Evolutionary conservation across 2,797 vertebrate species (phyloP).

Genomic region (Chiroxiphia lanceolata): DNA sequence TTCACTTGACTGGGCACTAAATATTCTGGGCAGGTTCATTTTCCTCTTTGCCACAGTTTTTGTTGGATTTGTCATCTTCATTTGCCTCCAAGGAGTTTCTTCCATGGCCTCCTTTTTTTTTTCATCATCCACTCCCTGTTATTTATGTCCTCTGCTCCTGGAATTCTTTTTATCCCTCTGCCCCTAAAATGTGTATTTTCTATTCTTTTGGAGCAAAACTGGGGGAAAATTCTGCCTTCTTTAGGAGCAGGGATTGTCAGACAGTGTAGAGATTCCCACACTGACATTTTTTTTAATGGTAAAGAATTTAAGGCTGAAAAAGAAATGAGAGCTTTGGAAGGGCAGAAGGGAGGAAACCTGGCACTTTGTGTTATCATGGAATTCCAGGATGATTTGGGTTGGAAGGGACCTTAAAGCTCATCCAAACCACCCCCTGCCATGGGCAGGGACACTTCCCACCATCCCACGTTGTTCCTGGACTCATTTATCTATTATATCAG

Average conservation of each 20-base stretch:
- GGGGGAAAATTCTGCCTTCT: background rate
- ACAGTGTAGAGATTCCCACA: background rate
- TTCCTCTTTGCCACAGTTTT: background rate
- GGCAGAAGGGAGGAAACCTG: background rate
- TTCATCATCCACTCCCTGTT: background rate
- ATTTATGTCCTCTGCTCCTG: background rate
- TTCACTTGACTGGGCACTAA: background rate
- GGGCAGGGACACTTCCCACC: background rate
- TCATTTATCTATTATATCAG: background rate
- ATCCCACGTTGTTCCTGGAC: background rate
- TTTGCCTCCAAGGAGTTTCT: background rate
- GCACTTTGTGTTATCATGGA: fast-evolving
- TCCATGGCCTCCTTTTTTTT: background rate
- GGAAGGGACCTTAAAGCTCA: background rate
- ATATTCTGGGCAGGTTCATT: background rate
- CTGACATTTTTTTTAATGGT: background rate
- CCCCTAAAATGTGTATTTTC: background rate
- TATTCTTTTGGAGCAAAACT: background rate
- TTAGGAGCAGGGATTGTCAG: background rate
- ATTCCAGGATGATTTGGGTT: background rate
- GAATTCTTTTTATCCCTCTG: background rate
- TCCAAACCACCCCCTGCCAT: background rate
- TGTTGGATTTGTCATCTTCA: background rate
- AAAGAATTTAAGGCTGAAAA: background rate
- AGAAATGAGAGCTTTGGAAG: background rate